A percentile compares a stretch with the other conserved stretches of the same genome.
Evolutionary conservation across 2,797 vertebrate genomes (phyloP).

Genomic region (Scyliorhinus canicula): DNA sequence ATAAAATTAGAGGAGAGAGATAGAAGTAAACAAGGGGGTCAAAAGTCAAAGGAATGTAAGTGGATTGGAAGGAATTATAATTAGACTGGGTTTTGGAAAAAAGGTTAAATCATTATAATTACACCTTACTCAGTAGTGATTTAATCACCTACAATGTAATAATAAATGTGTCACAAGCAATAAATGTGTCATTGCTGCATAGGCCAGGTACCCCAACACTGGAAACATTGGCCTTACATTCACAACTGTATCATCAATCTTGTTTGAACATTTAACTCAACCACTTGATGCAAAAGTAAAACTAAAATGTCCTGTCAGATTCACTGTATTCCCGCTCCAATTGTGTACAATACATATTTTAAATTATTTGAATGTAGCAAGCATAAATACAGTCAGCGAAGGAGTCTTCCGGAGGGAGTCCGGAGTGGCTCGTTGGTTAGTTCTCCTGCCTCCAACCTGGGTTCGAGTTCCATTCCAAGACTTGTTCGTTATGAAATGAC

Average conservation of each 20-base stretch:
- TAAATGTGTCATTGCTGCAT: background rate
- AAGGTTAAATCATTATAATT: background rate
- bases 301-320: background rate
- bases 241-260: background rate
- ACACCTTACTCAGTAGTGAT: background rate
- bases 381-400: too few relatives aligned
- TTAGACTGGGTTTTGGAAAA: background rate
- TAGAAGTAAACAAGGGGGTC: background rate
- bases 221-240: background rate
- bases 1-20: background rate
- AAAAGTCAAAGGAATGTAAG: background rate
- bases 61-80: background rate
- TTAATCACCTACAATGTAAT: background rate
- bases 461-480: too few relatives aligned
- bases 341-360: background rate
- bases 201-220: background rate
- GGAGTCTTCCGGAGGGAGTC: background rate
- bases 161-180: background rate
- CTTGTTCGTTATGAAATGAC: too few relatives aligned
- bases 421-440: too few relatives aligned
- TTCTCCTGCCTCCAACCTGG: too few relatives aligned
- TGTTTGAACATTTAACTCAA: background rate
- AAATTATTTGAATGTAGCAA: background rate
- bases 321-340: background rate
- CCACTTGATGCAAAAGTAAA: background rate